These are phyloP conservation scores for Cremastinae sp. DNA, from an alignment of 2,888 invertebrate genomes.

Conservation along the genomic window DNA sequence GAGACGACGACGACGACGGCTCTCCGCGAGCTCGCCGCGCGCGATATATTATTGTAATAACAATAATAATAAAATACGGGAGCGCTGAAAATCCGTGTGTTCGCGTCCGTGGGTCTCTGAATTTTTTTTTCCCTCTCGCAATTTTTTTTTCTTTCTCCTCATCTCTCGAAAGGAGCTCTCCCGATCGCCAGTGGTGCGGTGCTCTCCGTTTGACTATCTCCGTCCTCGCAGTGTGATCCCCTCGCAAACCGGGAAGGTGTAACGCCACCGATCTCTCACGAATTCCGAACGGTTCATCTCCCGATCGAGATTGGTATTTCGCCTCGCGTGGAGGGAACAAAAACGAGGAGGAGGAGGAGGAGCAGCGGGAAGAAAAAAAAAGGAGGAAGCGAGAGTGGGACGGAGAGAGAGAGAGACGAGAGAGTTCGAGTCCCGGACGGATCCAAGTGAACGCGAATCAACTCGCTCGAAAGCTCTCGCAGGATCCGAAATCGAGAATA, in stretches of 20 bases:
- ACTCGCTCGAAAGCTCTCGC: not conserved
- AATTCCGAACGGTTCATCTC: conserved; percentile 56
- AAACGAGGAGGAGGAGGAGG: not conserved
- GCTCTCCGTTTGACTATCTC: conserved; percentile 1
- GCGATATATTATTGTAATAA: conserved; percentile 14
- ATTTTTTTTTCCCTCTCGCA: no score
- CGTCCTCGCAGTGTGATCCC: conserved; percentile 9
- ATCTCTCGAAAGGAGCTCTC: conserved; percentile 14
- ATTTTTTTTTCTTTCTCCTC: no score
- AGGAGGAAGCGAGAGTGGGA: conserved; percentile 13
- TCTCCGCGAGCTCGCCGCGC: conserved; percentile 9
- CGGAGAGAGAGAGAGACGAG: not conserved
- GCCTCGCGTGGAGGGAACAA: conserved; percentile 26
- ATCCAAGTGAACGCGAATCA: conserved; percentile 10
- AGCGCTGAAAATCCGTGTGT: not conserved
- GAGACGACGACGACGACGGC: conserved; percentile 5
- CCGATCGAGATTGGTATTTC: conserved; percentile 28
- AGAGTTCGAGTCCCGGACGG: conserved; percentile 16
- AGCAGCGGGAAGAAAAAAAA: conserved; percentile 19
- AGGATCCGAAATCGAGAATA: no score
- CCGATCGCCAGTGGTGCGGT: not conserved
- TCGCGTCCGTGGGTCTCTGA: no score
- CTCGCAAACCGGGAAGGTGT: not conserved
- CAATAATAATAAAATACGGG: conserved; percentile 1
- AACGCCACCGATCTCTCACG: conserved; percentile 19